Evolutionary conservation across 2,113 vertebrate species (phyloP).

Genomic region (Cyphomyrus plagiostoma): DNA sequence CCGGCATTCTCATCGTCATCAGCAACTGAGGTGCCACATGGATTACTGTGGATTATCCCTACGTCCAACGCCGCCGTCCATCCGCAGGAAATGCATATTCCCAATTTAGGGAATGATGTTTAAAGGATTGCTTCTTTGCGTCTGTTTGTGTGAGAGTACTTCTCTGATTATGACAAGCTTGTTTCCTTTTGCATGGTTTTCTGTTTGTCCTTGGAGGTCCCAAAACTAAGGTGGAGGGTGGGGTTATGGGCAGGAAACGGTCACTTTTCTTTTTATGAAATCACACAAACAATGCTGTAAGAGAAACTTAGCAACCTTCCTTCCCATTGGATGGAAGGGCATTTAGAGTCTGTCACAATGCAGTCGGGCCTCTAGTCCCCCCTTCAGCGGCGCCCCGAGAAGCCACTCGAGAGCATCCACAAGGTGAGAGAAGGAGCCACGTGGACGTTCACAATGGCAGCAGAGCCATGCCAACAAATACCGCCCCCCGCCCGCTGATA

Average conservation of each 20-base stretch:
- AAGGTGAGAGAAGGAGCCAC: slow-evolving; percentile 33
- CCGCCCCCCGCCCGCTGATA: slow-evolving; percentile 61
- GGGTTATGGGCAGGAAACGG: slow-evolving; percentile 7
- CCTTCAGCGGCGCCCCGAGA: slow-evolving; percentile 25
- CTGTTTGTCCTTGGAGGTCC: background rate
- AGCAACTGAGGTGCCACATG: background rate
- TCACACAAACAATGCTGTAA: slow-evolving; percentile 36
- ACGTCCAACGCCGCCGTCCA: background rate
- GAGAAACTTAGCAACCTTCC: slow-evolving; percentile 41
- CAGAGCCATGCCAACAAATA: slow-evolving; percentile 44
- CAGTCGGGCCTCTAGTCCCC: slow-evolving; percentile 46
- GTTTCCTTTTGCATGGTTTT: background rate
- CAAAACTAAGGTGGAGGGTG: background rate
- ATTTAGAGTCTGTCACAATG: slow-evolving; percentile 45
- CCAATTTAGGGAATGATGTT: background rate
- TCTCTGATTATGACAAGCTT: background rate
- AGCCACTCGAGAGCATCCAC: slow-evolving; percentile 24
- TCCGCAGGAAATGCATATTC: background rate
- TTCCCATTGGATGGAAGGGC: slow-evolving; percentile 40
- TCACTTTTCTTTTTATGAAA: slow-evolving; percentile 29
- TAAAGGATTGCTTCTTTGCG: background rate
- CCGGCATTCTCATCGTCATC: background rate
- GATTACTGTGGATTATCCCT: slow-evolving; percentile 12
- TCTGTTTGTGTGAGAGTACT: background rate
- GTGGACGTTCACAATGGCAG: slow-evolving; percentile 47